Conservation (phyloP, 2,888 invertebrate species). For the Tupiocoris notatus region DNA sequence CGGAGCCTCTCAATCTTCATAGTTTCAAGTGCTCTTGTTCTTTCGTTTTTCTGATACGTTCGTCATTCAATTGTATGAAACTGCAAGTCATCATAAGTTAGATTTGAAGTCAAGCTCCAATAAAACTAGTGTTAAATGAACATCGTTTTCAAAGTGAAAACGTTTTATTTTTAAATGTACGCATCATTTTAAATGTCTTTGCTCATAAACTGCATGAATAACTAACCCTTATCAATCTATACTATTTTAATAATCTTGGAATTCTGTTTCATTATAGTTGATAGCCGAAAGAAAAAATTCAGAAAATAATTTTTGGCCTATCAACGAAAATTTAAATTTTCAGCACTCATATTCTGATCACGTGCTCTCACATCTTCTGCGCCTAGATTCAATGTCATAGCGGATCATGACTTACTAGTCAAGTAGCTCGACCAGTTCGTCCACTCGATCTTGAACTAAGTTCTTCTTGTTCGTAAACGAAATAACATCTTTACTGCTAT, state of each 20-base stretch:
- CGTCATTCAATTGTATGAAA: not conserved
- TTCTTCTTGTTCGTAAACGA: not conserved
- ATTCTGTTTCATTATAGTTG: too few species aligned
- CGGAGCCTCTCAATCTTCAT: too few species aligned
- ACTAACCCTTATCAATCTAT: too few species aligned
- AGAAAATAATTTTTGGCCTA: too few species aligned
- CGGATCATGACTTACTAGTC: slow-evolving; percentile 1
- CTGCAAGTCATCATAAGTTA: not conserved
- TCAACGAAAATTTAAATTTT: too few species aligned
- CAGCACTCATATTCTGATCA: too few species aligned
- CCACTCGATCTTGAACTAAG: not conserved
- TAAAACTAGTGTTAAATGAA: not conserved
- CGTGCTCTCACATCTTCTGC: too few species aligned
- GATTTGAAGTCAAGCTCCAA: not conserved
- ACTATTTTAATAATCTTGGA: too few species aligned
- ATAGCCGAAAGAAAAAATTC: too few species aligned
- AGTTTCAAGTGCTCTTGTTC: not conserved
- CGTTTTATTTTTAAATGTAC: not conserved
- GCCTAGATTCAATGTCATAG: too few species aligned
- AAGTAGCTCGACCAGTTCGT: slow-evolving; percentile 21
- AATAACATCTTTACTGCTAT: not conserved
- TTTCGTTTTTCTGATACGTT: not conserved
- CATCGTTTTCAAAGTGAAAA: not conserved
- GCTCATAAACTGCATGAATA: too few species aligned
- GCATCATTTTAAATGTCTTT: too few species aligned